These are phyloP conservation scores for Lethocerus indicus DNA, from an alignment of 1,140 invertebrate species.

Conservation along the genomic window DNA sequence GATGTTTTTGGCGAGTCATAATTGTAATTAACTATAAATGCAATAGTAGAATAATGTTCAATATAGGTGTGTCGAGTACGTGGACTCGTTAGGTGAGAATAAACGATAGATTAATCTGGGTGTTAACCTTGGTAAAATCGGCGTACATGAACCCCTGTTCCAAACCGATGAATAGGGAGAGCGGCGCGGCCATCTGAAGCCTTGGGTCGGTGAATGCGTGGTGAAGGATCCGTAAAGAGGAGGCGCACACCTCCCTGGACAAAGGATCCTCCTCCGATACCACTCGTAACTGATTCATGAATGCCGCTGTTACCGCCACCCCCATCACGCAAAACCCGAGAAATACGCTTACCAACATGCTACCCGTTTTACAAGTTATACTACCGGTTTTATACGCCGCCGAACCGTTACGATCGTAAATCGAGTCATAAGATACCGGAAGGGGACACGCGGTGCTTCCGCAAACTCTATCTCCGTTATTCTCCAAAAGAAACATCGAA, in stretches of 20 bases:
- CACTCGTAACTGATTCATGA: conserved; percentile 29
- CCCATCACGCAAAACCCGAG: conserved; percentile 32
- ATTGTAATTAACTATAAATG: no score
- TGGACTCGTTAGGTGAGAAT: conserved; percentile 1
- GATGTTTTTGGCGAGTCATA: no score
- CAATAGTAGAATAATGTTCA: no score
- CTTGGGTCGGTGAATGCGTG: conserved; percentile 30
- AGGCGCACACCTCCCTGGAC: conserved; percentile 18
- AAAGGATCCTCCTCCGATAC: conserved; percentile 24
- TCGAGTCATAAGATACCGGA: conserved; percentile 1
- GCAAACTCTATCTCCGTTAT: conserved; percentile 30
- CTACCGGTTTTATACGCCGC: conserved; percentile 16
- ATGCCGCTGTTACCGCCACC: conserved; percentile 30
- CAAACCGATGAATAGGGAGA: conserved; percentile 49
- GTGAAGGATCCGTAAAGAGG: conserved; percentile 23
- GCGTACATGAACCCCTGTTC: conserved; percentile 56
- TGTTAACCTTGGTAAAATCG: conserved; percentile 46
- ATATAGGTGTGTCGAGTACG: no score
- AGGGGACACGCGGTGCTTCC: conserved; percentile 32
- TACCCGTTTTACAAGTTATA: conserved; percentile 26
- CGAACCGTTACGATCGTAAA: background rate
- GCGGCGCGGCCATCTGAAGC: conserved; percentile 38
- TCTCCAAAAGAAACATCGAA: conserved; percentile 27
- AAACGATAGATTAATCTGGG: background rate
- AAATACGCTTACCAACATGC: conserved; percentile 31